Evolutionary conservation across 2,797 vertebrate genomes (phyloP), one percentile per base, ranked within the genome.

Genomic region (Peromyscus eremicus): DNA sequence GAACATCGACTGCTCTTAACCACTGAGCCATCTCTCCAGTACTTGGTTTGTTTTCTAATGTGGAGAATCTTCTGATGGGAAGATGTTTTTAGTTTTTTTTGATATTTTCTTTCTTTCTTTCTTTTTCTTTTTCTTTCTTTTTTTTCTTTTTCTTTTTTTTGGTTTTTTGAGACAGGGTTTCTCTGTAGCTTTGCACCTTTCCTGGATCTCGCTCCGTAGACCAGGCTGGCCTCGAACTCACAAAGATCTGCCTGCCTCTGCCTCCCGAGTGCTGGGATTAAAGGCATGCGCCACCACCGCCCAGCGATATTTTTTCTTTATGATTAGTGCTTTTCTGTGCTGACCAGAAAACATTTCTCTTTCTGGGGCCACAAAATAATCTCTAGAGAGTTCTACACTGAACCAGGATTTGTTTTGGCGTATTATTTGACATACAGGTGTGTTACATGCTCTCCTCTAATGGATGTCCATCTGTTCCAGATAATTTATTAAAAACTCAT

Each of bases 401-500:
- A 43, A 95, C 25, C 19, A 89, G 76, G 34, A 89, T 64, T 32
- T 84, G 2, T 93, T 95, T 91, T 91, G 4, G 34, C 52, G 85
- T 73, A n/a, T 85, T 89, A 46, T 89, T 86, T 93, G 34, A 96
- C 17, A 21, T 90, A 88, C 29, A 6, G 27, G 32, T 88, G 1
- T 77, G 76, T 84, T 95, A 81, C 11, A 73, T 71, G 73, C 60
- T 49, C 32, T 57, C 14, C 37, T 70, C 6, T 62, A 91, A 57
- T 76, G 9, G 40, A 25, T 96, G 29, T 82, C 8, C 14, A 81
- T 14, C 55, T 96, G 4, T 94, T 40, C 5, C 2, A 91, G 66
- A 73, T 89, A 95, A 93, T 86, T 94, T 93, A 87, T 91, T 91
- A 96, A 94, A 92, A 29, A 91, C 55, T 7, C 57, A 11, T 83